A percentile compares a stretch with the other conserved stretches of the same genome.
Conservation (phyloP, 2,113 vertebrate species). For the Boulengeromyrus knoepffleri region DNA sequence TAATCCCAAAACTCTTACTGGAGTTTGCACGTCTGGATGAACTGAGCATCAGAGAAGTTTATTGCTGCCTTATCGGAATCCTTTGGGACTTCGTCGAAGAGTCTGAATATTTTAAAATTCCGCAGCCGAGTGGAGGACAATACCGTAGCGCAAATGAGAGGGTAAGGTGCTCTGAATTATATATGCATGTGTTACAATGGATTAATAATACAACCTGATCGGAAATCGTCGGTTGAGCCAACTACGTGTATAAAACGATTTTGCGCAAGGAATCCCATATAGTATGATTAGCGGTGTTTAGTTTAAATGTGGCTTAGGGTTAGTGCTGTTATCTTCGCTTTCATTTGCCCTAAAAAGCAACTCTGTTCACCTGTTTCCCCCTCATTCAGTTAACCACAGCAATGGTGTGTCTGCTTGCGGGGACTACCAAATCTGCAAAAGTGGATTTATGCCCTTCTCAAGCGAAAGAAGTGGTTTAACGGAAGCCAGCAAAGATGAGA, state of each 20-base stretch:
- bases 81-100: neutral
- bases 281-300: neutral
- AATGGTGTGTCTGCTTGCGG: conserved; percentile 54
- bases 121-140: neutral
- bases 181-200: neutral
- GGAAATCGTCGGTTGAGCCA: neutral
- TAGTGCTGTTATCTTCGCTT: neutral
- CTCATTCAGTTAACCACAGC: conserved; percentile 44
- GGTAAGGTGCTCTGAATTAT: conserved; percentile 4
- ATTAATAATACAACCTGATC: neutral
- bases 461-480: conserved; percentile 55
- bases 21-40: neutral
- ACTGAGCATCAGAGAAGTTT: neutral
- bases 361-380: neutral
- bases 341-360: neutral
- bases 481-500: conserved; percentile 71
- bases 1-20: neutral
- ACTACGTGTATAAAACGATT: neutral
- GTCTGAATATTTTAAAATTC: neutral
- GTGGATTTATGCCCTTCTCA: conserved; percentile 67
- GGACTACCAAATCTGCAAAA: conserved; percentile 47
- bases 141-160: neutral
- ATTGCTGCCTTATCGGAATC: neutral
- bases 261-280: neutral
- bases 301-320: neutral